Conservation (phyloP, 1,140 invertebrate species). For the Rhagoletis pomonella region DNA sequence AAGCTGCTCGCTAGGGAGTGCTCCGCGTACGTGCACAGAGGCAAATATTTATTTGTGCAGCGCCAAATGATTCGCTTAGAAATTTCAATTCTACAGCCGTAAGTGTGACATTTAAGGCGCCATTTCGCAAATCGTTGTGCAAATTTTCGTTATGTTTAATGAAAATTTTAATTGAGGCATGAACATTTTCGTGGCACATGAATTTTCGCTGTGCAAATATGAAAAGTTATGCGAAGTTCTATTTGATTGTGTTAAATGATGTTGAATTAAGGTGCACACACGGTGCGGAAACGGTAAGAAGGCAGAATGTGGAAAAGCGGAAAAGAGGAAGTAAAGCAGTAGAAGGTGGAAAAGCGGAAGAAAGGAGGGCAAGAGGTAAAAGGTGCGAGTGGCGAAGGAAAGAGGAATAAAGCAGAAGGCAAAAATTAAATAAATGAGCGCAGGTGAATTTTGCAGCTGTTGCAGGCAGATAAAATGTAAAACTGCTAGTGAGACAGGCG, state of each 20-base stretch:
- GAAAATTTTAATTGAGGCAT: conserved; percentile 27
- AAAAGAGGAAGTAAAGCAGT: no score
- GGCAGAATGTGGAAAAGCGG: no score
- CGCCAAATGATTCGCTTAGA: not conserved
- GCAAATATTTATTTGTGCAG: not conserved
- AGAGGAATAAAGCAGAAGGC: no score
- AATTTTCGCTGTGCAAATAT: conserved; percentile 7
- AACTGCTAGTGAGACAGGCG: no score
- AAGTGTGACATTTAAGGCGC: not conserved
- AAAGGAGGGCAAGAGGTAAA: no score
- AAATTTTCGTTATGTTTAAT: not conserved
- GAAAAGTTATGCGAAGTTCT: not conserved
- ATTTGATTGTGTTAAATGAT: not conserved
- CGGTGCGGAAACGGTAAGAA: no score
- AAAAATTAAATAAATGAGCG: no score
- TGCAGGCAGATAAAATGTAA: no score
- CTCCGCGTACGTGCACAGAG: not conserved
- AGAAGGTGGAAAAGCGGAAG: no score
- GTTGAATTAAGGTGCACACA: not conserved
- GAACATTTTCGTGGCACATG: not conserved
- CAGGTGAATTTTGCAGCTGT: no score
- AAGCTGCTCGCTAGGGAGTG: not conserved
- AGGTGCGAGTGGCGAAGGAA: no score
- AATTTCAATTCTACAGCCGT: not conserved
- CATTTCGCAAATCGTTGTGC: not conserved